phyloP scores from a whole-genome alignment of 1,140 invertebrate species.

The Drosophila teissieri region DNA sequence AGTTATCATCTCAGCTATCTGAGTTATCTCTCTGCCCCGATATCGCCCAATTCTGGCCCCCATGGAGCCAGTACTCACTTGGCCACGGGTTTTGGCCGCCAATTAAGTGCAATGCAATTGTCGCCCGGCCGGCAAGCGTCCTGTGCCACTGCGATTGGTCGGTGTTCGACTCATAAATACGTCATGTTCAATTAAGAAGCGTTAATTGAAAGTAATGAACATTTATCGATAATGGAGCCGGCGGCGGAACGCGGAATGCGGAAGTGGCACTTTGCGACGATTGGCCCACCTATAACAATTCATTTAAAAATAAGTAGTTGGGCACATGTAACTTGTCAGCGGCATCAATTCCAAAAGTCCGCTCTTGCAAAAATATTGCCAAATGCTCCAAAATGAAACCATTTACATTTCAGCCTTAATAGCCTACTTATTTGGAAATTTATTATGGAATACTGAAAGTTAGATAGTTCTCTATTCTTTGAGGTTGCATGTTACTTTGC shows the following conservation, averaged over 20 bases:
- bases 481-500: neutral
- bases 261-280: slow-evolving; percentile 42
- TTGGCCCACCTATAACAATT: slow-evolving; percentile 25
- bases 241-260: slow-evolving; percentile 29
- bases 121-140: slow-evolving; percentile 17
- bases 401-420: neutral
- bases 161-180: slow-evolving; percentile 79
- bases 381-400: too few relatives aligned
- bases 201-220: slow-evolving; percentile 79
- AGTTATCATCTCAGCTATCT: too few relatives aligned
- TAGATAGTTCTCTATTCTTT: too few relatives aligned
- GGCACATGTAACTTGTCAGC: slow-evolving; percentile 24
- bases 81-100: slow-evolving; percentile 4
- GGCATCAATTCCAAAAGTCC: neutral
- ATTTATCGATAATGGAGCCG: slow-evolving; percentile 44
- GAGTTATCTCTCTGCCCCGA: slow-evolving; percentile 18
- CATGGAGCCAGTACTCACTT: neutral
- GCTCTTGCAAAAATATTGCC: neutral
- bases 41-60: slow-evolving; percentile 23
- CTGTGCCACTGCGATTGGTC: slow-evolving; percentile 25
- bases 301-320: slow-evolving; percentile 44
- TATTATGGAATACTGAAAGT: too few relatives aligned
- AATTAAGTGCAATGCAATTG: too few relatives aligned
- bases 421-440: too few relatives aligned
- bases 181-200: slow-evolving; percentile 72